These are phyloP conservation scores for Cladorhizidae sp. DNA, from an alignment of 37 sponge, comb jelly and placozoan genomes.

Conservation along the genomic window DNA sequence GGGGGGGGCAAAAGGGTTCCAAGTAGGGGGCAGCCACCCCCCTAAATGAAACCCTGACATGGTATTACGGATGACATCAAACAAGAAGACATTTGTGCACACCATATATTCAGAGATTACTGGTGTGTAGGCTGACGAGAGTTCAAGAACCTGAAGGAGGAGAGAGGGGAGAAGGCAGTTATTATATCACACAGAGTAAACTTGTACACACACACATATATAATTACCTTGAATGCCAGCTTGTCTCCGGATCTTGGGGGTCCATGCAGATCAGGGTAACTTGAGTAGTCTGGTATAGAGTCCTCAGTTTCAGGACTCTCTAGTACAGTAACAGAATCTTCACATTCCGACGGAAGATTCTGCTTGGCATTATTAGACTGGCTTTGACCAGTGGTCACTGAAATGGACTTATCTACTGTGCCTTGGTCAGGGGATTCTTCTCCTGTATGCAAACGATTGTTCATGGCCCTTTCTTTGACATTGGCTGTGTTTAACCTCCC, in stretches of 20 bases:
- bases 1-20: too few species aligned
- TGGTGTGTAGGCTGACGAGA: slow-evolving; percentile 53
- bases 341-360: background rate
- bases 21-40: too few species aligned
- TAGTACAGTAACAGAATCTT: background rate
- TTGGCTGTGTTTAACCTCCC: background rate
- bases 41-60: too few species aligned
- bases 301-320: background rate
- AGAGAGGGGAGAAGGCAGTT: too few species aligned
- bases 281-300: slow-evolving; percentile 26
- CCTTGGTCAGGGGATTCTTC: background rate
- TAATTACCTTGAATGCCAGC: slow-evolving; percentile 54
- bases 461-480: background rate
- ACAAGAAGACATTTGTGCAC: background rate
- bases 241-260: slow-evolving; percentile 56
- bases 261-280: slow-evolving; percentile 43
- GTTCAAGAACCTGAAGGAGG: slow-evolving; percentile 37
- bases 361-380: background rate
- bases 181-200: too few species aligned
- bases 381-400: background rate
- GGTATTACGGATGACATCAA: background rate
- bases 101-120: slow-evolving; percentile 54
- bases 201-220: background rate
- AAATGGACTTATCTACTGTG: background rate
- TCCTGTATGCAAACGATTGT: background rate